Evolutionary conservation across 2,888 invertebrate genomes (phyloP).

Genomic region (Drosophila histrio): DNA sequence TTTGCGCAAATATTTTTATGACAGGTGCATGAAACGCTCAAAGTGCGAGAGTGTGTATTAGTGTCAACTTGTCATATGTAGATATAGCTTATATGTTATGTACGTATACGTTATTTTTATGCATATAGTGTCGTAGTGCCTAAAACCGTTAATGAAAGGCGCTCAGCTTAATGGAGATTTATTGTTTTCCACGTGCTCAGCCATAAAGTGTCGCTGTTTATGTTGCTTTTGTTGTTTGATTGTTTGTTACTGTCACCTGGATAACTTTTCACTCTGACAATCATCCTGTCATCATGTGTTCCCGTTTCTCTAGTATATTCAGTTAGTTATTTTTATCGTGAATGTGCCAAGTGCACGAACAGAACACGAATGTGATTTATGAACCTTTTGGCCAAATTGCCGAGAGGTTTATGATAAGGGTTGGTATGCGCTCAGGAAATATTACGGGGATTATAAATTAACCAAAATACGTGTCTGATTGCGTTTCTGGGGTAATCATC

Average conservation of each 20-base stretch:
- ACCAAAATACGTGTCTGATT: constrained; percentile 11
- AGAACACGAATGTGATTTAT: constrained; percentile 47
- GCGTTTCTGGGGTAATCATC: not conserved
- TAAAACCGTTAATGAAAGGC: constrained; percentile 72
- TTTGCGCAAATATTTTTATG: constrained; percentile 72
- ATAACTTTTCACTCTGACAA: constrained; percentile 38
- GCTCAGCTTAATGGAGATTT: constrained; percentile 72
- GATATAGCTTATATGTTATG: constrained; percentile 15
- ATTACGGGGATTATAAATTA: constrained; percentile 17
- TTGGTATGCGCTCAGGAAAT: constrained; percentile 22
- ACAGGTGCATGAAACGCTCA: constrained; percentile 62
- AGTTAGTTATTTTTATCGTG: constrained; percentile 18
- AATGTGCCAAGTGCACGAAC: constrained; percentile 18
- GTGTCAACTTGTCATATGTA: constrained; percentile 49
- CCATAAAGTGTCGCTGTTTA: constrained; percentile 26
- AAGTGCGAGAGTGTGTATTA: constrained; percentile 44
- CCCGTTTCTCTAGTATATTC: not conserved
- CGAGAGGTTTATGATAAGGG: constrained; percentile 23
- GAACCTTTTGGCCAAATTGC: constrained; percentile 17
- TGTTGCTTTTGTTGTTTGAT: constrained; percentile 20
- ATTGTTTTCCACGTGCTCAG: constrained; percentile 58
- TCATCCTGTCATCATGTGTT: constrained; percentile 41
- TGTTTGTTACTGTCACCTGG: constrained; percentile 28
- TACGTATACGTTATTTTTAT: constrained; percentile 23
- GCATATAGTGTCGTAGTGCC: constrained; percentile 36